These are phyloP conservation scores for Hydractinia echinata DNA, from an alignment of 30 jellyfish, hydroid and myxozoan genomes.

Conservation along the genomic window DNA sequence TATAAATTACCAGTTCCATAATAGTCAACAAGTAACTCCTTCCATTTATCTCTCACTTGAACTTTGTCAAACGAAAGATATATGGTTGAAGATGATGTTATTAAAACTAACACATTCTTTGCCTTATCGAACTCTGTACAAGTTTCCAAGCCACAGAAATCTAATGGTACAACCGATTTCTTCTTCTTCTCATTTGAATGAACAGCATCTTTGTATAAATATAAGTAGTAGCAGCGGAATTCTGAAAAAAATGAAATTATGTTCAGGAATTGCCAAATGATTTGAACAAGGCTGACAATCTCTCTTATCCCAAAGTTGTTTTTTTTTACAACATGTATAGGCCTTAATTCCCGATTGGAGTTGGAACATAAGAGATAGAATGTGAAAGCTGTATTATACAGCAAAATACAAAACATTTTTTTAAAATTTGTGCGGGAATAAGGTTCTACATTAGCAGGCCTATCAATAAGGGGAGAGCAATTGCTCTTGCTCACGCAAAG, in stretches of 20 bases:
- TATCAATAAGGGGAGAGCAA: too few species aligned
- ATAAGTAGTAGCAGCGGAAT: constrained; percentile 20
- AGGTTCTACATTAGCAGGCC: too few species aligned
- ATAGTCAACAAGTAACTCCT: constrained; percentile 32
- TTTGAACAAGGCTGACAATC: too few species aligned
- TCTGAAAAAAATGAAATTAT: constrained; percentile 1
- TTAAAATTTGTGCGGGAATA: too few species aligned
- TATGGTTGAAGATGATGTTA: constrained; percentile 57
- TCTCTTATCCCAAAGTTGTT: too few species aligned
- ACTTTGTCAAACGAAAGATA: constrained; percentile 47
- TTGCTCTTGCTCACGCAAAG: too few species aligned
- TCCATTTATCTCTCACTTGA: constrained; percentile 49
- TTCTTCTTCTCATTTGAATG: constrained; percentile 52
- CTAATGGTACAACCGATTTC: constrained; percentile 52
- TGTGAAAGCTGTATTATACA: too few species aligned
- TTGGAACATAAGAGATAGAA: too few species aligned
- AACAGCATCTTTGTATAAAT: constrained; percentile 58
- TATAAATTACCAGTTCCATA: constrained; percentile 57
- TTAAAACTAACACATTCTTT: constrained; percentile 56
- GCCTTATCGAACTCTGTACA: constrained; percentile 47
- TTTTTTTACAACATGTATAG: too few species aligned
- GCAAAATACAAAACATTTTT: too few species aligned
- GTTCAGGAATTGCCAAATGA: too few species aligned
- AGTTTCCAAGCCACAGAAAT: constrained; percentile 54
- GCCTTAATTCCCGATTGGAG: too few species aligned